Evolutionary conservation across 2,888 invertebrate genomes (phyloP).

Genomic region (Ennomos fuscantarius): DNA sequence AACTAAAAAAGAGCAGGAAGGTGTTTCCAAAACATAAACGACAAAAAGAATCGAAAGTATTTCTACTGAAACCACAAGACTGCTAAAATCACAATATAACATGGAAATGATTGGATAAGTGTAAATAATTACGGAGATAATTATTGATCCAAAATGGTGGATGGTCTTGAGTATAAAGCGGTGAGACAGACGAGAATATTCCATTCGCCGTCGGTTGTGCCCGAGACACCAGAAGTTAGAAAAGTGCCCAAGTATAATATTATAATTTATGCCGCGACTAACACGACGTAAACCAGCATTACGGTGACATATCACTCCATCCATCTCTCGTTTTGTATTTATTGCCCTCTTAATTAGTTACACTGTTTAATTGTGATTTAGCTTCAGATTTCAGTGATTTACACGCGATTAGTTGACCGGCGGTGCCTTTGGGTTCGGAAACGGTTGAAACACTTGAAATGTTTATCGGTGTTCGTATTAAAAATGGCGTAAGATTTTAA

Average conservation of each 20-base stretch:
- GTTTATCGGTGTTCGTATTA: constrained; percentile 2
- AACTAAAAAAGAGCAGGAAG: too few species aligned
- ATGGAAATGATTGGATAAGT: too few species aligned
- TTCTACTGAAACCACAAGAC: too few species aligned
- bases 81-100: too few species aligned
- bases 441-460: constrained; percentile 11
- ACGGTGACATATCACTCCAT: constrained; percentile 66
- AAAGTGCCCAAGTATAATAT: constrained; percentile 54
- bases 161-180: too few species aligned
- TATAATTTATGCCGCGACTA: constrained; percentile 61
- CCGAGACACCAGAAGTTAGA: constrained; percentile 27
- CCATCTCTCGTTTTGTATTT: constrained; percentile 47
- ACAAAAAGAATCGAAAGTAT: too few species aligned
- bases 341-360: constrained; percentile 50
- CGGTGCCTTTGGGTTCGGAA: constrained; percentile 12
- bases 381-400: constrained; percentile 22
- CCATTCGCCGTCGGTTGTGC: constrained; percentile 18
- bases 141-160: too few species aligned
- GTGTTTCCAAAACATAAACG: too few species aligned
- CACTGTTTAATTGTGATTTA: constrained; percentile 39
- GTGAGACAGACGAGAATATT: too few species aligned
- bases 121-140: too few species aligned
- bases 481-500: constrained; percentile 4
- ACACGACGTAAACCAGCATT: constrained; percentile 63
- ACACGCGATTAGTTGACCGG: constrained; percentile 14